Percentiles rank a stretch among this genome's conserved stretches.
These are phyloP conservation scores for Oscarella lobularis DNA, from an alignment of 37 sponge, comb jelly and placozoan genomes.

Conservation along the genomic window DNA sequence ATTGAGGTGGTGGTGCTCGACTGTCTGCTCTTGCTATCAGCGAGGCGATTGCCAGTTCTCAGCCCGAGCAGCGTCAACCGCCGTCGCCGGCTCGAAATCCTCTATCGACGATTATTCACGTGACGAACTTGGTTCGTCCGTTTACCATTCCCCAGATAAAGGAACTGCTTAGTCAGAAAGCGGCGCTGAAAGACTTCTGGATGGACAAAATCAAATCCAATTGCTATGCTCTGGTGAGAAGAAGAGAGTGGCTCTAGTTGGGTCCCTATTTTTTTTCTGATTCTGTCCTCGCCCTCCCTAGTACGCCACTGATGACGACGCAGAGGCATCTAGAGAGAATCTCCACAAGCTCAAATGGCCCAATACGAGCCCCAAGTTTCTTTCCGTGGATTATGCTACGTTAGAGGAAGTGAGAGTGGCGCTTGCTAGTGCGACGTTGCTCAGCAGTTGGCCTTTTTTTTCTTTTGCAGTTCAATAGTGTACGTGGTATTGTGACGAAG, in stretches of 20 bases:
- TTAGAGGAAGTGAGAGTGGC: too few relatives aligned
- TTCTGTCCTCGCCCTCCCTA: conserved; percentile 3
- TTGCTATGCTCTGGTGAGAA: conserved; percentile 65
- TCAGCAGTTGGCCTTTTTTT: too few relatives aligned
- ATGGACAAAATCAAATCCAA: conserved; percentile 68
- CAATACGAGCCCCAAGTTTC: conserved; percentile 49
- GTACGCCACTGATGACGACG: conserved; percentile 33
- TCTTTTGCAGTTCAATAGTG: too few relatives aligned
- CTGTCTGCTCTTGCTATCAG: neutral
- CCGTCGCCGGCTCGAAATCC: conserved; percentile 23
- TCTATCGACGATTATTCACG: conserved; percentile 41
- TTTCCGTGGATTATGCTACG: conserved; percentile 45
- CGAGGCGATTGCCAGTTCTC: neutral
- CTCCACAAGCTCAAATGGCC: conserved; percentile 85
- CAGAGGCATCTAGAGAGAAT: conserved; percentile 32
- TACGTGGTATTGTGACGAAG: too few relatives aligned
- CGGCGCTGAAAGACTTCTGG: conserved; percentile 58
- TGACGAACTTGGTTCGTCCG: conserved; percentile 68
- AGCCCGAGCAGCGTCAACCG: neutral
- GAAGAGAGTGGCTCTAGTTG: neutral
- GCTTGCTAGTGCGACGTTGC: too few relatives aligned
- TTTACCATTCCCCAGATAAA: conserved; percentile 70
- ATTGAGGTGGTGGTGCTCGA: neutral
- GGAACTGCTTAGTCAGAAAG: conserved; percentile 52
- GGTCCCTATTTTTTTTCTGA: neutral